phyloP scores from a whole-genome alignment of 2,888 invertebrate species.

The Calephelis perditalis region DNA sequence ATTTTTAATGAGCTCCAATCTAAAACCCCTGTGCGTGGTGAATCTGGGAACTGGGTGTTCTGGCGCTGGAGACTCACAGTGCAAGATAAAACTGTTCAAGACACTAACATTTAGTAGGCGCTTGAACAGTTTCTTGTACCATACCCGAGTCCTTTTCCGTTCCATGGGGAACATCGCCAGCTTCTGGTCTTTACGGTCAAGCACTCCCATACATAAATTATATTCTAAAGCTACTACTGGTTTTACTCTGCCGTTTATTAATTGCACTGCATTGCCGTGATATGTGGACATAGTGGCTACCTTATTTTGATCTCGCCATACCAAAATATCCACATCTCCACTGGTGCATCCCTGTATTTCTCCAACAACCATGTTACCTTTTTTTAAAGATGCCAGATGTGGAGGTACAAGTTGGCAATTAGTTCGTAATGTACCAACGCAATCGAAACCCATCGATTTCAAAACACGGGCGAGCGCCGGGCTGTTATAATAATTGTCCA shows the following conservation, averaged over 20 bases:
- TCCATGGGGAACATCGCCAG: constrained; percentile 10
- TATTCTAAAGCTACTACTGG: constrained; percentile 3
- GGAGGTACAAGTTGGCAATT: constrained; percentile 11
- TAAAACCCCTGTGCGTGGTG: not conserved
- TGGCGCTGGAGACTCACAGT: not conserved
- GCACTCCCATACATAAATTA: not conserved
- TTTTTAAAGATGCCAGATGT: not conserved
- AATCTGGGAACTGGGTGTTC: no score
- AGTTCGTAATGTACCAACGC: constrained; percentile 8
- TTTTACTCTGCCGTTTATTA: not conserved
- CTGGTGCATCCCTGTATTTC: not conserved
- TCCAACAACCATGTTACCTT: constrained; percentile 1
- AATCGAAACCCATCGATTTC: constrained; percentile 4
- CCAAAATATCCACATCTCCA: constrained; percentile 10
- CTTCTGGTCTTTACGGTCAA: constrained; percentile 9
- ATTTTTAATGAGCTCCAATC: no score
- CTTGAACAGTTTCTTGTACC: constrained; percentile 12
- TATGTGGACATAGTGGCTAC: not conserved
- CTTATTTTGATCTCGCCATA: not conserved
- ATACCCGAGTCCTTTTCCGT: constrained; percentile 11
- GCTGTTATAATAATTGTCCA: constrained; percentile 10
- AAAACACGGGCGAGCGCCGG: constrained; percentile 8
- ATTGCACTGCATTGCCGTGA: not conserved
- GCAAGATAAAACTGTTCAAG: constrained; percentile 4
- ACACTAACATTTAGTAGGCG: constrained; percentile 10